Evolutionary conservation across 2,888 invertebrate genomes (phyloP).

Genomic region (Ochropleura plecta): DNA sequence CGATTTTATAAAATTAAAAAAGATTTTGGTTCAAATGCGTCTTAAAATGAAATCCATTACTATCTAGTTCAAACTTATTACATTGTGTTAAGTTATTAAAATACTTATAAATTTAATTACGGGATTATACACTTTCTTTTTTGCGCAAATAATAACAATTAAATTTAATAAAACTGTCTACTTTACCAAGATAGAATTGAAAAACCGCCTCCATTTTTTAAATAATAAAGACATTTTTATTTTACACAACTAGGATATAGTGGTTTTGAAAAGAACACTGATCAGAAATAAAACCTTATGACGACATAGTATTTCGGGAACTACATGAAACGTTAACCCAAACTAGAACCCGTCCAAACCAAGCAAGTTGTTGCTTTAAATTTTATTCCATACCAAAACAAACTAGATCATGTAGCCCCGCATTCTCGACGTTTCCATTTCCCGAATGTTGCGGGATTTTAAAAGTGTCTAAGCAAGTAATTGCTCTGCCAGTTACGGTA

Average conservation of each 20-base stretch:
- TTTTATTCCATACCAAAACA: conserved; percentile 45
- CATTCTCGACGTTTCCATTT: conserved; percentile 81
- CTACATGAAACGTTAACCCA: background rate
- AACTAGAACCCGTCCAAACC: background rate
- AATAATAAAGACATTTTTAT: no score
- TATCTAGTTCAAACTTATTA: no score
- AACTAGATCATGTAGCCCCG: conserved; percentile 50
- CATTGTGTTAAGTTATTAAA: no score
- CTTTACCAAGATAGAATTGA: background rate
- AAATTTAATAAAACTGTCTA: background rate
- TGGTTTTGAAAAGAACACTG: background rate
- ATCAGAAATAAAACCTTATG: background rate
- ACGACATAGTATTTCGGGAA: background rate
- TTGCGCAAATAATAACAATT: background rate
- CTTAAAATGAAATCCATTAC: background rate
- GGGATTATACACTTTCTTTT: background rate
- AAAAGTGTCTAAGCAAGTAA: conserved; percentile 89
- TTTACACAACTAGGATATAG: background rate
- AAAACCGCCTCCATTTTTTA: background rate
- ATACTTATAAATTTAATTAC: background rate
- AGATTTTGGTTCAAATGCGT: background rate
- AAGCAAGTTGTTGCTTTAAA: conserved; percentile 28
- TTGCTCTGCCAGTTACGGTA: conserved; percentile 87
- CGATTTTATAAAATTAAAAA: no score
- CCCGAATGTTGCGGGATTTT: conserved; percentile 84